A percentile compares a stretch with the other conserved stretches of the same genome.
Evolutionary conservation across 2,888 invertebrate species (phyloP).

Genomic region (Panzeria rudis): DNA sequence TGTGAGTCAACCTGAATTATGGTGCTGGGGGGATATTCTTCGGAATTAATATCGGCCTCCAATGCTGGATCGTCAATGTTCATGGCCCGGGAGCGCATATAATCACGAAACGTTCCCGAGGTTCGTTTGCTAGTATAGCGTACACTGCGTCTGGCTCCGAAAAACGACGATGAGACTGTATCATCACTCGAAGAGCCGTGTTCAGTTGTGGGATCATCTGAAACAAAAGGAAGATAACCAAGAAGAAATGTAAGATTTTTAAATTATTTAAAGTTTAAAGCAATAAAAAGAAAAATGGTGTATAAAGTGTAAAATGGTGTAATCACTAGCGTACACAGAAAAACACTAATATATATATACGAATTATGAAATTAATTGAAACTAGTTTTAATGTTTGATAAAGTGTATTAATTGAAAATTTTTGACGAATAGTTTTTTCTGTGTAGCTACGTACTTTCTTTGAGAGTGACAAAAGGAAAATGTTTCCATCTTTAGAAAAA

Average conservation of each 20-base stretch:
- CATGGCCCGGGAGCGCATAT: constrained; percentile 82
- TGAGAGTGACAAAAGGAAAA: too few species aligned
- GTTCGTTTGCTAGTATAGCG: constrained; percentile 84
- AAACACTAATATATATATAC: too few species aligned
- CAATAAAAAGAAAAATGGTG: background rate
- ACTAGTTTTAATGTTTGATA: too few species aligned
- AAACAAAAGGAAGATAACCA: constrained; percentile 15
- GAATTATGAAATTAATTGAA: too few species aligned
- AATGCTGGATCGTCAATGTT: constrained; percentile 80
- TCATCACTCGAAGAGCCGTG: constrained; percentile 83
- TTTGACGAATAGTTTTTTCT: too few species aligned
- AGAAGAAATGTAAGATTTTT: background rate
- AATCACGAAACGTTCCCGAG: constrained; percentile 83
- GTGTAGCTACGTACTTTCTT: too few species aligned
- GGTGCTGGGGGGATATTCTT: constrained; percentile 79
- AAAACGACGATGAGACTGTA: constrained; percentile 83
- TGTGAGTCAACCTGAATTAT: constrained; percentile 80
- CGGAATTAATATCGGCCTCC: constrained; percentile 80
- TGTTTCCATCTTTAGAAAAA: too few species aligned
- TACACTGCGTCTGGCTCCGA: constrained; percentile 83
- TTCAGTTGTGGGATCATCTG: constrained; percentile 79
- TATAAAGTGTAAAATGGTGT: too few species aligned
- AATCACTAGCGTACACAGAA: too few species aligned
- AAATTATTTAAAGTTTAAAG: background rate
- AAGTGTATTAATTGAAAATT: too few species aligned